phyloP scores from a whole-genome alignment of 2,113 vertebrate genomes.

The Paradoxurus hermaphroditus region DNA sequence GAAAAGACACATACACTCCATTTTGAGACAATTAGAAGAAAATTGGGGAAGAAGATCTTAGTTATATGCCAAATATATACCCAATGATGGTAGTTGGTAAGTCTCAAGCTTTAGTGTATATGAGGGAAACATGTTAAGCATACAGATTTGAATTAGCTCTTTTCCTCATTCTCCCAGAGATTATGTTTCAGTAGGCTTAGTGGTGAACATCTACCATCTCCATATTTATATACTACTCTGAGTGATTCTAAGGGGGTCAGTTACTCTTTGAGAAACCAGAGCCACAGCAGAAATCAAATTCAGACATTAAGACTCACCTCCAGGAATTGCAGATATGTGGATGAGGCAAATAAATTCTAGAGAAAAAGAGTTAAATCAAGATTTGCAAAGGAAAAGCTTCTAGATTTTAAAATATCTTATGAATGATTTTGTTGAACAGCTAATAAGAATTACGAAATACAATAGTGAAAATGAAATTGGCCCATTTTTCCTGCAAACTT shows the following conservation, averaged over 20 bases:
- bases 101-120: not conserved
- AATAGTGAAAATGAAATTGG: not conserved
- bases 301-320: not conserved
- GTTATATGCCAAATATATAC: not conserved
- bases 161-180: not conserved
- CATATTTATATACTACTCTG: not conserved
- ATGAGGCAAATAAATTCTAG: not conserved
- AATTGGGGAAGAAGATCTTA: not conserved
- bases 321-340: not conserved
- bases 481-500: not conserved
- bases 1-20: not conserved
- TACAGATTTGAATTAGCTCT: not conserved
- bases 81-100: not conserved
- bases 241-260: not conserved
- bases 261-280: not conserved
- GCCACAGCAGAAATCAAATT: not conserved
- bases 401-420: not conserved
- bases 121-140: not conserved
- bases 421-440: not conserved
- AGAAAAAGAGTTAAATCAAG: not conserved
- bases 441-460: not conserved
- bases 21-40: constrained; percentile 3
- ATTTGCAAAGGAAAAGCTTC: not conserved
- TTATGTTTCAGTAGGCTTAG: not conserved
- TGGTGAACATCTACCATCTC: not conserved